Conservation (phyloP, 1,140 invertebrate species). For the Apis mellifera region Amel_HAv3.1 CM009944.2:4643001-4643500, state of each 20-base stretch:
- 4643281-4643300: too few relatives aligned
- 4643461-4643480: not conserved
- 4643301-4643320: not conserved
- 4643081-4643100: too few relatives aligned
- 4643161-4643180: too few relatives aligned
- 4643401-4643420: too few relatives aligned
- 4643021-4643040: not conserved
- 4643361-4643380: not conserved
- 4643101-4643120: too few relatives aligned
- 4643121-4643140: too few relatives aligned
- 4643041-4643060: not conserved
- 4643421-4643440: not conserved
- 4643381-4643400: not conserved
- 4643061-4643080: too few relatives aligned
- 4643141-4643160: too few relatives aligned
- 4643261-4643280: not conserved
- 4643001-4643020: conserved; percentile 34
- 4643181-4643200: too few relatives aligned
- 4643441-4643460: not conserved
- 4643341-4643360: not conserved
- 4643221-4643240: not conserved
- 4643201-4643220: too few relatives aligned
- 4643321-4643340: not conserved
- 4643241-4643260: not conserved
- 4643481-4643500: not conserved